These are phyloP conservation scores for Papilio polytes DNA, from an alignment of 1,140 invertebrate genomes.

Conservation along the genomic window DNA sequence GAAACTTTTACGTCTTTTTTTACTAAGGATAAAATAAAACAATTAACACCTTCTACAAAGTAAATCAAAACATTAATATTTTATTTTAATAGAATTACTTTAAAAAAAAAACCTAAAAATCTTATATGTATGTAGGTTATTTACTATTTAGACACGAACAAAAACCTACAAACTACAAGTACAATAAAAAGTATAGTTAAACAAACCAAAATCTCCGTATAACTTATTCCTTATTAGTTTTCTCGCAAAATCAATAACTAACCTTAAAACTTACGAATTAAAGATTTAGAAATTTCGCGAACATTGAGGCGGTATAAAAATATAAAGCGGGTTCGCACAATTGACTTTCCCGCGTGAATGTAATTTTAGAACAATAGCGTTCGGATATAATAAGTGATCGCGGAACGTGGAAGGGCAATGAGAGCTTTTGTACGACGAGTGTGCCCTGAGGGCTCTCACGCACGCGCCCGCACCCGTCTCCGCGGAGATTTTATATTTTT, in stretches of 20 bases:
- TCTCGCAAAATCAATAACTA: background rate
- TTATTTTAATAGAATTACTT: no score
- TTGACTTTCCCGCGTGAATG: slow-evolving; percentile 59
- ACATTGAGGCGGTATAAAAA: slow-evolving; percentile 41
- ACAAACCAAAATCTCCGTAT: background rate
- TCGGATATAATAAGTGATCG: slow-evolving; percentile 72
- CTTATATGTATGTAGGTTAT: no score
- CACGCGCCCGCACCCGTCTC: slow-evolving; percentile 62
- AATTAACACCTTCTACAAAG: no score
- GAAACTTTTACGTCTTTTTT: no score
- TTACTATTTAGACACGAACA: no score
- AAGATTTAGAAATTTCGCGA: slow-evolving; percentile 22
- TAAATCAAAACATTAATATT: no score
- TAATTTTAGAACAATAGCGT: slow-evolving; percentile 68
- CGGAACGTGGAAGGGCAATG: slow-evolving; percentile 63
- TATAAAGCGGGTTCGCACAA: slow-evolving; percentile 50
- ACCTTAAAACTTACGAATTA: background rate
- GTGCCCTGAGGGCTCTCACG: slow-evolving; percentile 59
- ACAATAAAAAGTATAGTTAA: no score
- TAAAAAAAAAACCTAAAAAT: no score
- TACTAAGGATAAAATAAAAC: no score
- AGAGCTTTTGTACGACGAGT: slow-evolving; percentile 68
- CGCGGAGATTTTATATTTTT: slow-evolving; percentile 46
- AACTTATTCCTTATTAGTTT: background rate
- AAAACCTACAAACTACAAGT: no score